Conservation (phyloP, 2,888 invertebrate genomes). For the Strigamia transsilvanica region DNA sequence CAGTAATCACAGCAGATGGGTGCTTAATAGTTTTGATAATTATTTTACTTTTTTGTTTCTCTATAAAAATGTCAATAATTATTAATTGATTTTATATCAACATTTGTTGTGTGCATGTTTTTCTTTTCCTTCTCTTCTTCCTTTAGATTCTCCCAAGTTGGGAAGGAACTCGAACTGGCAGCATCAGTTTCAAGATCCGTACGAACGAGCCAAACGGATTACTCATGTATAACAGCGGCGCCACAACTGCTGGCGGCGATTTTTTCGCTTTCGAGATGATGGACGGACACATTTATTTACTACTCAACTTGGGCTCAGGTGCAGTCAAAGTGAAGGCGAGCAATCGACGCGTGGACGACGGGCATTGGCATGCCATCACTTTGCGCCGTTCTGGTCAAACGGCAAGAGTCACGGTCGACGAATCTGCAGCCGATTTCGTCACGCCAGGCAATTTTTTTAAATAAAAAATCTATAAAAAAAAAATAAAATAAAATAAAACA, state of each 20-base stretch:
- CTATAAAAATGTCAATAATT: neutral
- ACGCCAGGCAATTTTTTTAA: constrained; percentile 76
- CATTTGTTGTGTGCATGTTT: constrained; percentile 10
- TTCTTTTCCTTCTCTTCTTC: neutral
- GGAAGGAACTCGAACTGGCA: constrained; percentile 87
- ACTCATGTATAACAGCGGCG: constrained; percentile 87
- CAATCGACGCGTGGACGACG: constrained; percentile 79
- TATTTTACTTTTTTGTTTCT: neutral
- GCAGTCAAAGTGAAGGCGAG: constrained; percentile 86
- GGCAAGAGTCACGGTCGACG: constrained; percentile 88
- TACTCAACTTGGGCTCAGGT: constrained; percentile 91
- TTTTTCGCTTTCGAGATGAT: constrained; percentile 93
- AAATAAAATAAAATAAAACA: too few species aligned
- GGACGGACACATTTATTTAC: constrained; percentile 91
- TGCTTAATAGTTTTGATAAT: constrained; percentile 35
- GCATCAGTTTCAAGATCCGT: constrained; percentile 91
- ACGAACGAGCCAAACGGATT: constrained; percentile 95
- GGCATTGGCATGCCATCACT: constrained; percentile 90
- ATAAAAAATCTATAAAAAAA: neutral
- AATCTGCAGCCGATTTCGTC: constrained; percentile 85
- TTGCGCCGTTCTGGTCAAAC: constrained; percentile 82
- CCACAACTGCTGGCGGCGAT: constrained; percentile 69
- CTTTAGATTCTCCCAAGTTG: constrained; percentile 84
- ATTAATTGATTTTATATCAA: neutral
- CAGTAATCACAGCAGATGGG: constrained; percentile 35